Evolutionary conservation across 1,140 invertebrate species (phyloP).

Genomic region (Sycobia sp.): DNA sequence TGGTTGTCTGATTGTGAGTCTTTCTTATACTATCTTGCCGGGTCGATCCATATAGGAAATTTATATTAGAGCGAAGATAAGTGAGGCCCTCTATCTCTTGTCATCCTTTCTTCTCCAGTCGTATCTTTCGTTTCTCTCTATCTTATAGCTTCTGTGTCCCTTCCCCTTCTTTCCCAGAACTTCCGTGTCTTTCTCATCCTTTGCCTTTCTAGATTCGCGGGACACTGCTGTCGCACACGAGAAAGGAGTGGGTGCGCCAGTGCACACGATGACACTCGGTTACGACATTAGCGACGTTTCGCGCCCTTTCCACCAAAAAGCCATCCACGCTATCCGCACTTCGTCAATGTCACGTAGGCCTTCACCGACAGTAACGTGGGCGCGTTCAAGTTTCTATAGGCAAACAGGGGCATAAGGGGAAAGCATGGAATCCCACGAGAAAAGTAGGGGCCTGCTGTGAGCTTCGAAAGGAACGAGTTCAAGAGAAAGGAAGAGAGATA

Average conservation of each 20-base stretch:
- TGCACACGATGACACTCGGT: slow-evolving; percentile 51
- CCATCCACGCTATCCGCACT: slow-evolving; percentile 45
- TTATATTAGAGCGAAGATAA: slow-evolving; percentile 26
- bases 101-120: slow-evolving; percentile 14
- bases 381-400: background rate
- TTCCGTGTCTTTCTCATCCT: slow-evolving; percentile 25
- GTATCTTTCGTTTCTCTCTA: slow-evolving; percentile 42
- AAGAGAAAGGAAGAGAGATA: background rate
- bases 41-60: background rate
- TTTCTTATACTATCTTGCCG: no score
- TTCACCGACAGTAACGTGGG: slow-evolving; percentile 31
- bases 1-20: background rate
- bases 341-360: slow-evolving; percentile 49
- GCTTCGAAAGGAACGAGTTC: background rate
- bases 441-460: slow-evolving; percentile 15
- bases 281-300: slow-evolving; percentile 53
- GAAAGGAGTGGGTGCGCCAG: slow-evolving; percentile 23
- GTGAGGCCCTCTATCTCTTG: background rate
- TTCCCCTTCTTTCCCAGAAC: background rate
- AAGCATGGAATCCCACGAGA: slow-evolving; percentile 18
- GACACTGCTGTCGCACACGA: slow-evolving; percentile 28
- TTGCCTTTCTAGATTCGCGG: slow-evolving; percentile 35
- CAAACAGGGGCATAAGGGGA: slow-evolving; percentile 12
- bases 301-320: background rate
- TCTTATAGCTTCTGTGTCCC: slow-evolving; percentile 34